phyloP scores from a whole-genome alignment of 2,113 vertebrate genomes.

The Clarias macrocephalus region DNA sequence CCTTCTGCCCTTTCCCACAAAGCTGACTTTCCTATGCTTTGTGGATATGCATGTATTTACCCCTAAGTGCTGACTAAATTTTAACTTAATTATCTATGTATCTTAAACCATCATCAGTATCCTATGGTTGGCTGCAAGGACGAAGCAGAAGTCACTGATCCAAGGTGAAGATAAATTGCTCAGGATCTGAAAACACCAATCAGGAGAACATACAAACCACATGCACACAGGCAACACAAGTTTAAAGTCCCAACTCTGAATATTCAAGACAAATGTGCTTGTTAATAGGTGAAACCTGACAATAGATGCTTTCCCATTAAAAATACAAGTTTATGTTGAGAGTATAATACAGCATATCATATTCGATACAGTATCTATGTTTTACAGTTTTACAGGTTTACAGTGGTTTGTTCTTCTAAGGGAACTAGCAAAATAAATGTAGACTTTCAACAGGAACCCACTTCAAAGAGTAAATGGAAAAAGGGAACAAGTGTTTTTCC shows the following conservation, averaged over 20 bases:
- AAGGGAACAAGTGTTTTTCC: not conserved
- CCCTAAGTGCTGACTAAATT: not conserved
- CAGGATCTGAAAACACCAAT: no score
- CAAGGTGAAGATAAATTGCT: no score
- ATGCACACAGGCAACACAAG: no score
- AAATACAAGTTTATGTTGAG: not conserved
- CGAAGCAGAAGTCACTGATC: no score
- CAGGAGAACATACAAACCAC: no score
- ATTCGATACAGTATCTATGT: not conserved
- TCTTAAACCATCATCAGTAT: no score
- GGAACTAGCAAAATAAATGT: no score
- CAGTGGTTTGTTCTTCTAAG: no score
- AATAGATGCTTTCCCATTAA: not conserved
- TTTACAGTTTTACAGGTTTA: not conserved
- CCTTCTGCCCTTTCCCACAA: constrained; percentile 46
- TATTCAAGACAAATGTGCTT: no score
- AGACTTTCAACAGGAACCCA: not conserved
- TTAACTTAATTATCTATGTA: not conserved
- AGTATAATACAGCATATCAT: not conserved
- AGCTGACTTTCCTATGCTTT: constrained; percentile 3
- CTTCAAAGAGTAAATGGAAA: not conserved
- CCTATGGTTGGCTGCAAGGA: no score
- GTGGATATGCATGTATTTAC: not conserved
- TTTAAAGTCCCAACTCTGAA: no score
- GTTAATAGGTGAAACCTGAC: not conserved